Base-by-base conservation (phyloP, 1,140 invertebrate genomes). In the Drosophila persimilis region DNA sequence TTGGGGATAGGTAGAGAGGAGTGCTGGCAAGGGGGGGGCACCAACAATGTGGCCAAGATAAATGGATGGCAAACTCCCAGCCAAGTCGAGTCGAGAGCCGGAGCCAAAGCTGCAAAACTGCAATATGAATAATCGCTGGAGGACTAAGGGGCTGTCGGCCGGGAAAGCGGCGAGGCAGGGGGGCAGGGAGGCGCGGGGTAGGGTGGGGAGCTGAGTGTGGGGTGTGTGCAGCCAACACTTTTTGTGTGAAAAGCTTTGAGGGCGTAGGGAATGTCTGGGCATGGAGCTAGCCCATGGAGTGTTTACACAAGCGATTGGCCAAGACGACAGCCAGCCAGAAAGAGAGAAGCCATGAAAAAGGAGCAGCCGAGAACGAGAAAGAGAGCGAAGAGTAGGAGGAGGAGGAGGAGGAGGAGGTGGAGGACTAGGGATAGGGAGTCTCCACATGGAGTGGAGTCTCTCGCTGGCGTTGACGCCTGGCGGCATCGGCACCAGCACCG, bases 231-330 rank as follows among this genome's bases (percentile, higher is more conserved):
- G 76, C 69, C 73, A 86, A 86, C 81, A 85, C 80, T 85, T 85
- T 86, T 85, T 85, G 81, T 81, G 80, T 85, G 80, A 86, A 85
- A 85, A 85, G 84, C 80, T 80, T 56, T 70, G 56, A 70, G 73
- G 62, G 73, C 56, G 61, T 60, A 70, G 65, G 73, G 72, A 58
- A 73, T 75, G 53, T 63, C 57, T 75, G 54, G 55, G 63, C 57
- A 63, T 53, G 41, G 26, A 24, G 24, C 9, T 8, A 35, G 31
- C 15, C 29, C 45, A 31, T 29, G 22, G 54, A 53, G 77, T 86
- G 81, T 85, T 85, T 85, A 74, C 80, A 86, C 77, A 80, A 86
- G 69, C 80, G 80, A 85, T 85, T 86, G 80, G 81, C 81, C 81
- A 86, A 85, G 80, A 81, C 81, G 58, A 58, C 71, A 57, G 66